Conservation (phyloP, 2,113 vertebrate species). For the Poeciliopsis turrubarensis region DNA sequence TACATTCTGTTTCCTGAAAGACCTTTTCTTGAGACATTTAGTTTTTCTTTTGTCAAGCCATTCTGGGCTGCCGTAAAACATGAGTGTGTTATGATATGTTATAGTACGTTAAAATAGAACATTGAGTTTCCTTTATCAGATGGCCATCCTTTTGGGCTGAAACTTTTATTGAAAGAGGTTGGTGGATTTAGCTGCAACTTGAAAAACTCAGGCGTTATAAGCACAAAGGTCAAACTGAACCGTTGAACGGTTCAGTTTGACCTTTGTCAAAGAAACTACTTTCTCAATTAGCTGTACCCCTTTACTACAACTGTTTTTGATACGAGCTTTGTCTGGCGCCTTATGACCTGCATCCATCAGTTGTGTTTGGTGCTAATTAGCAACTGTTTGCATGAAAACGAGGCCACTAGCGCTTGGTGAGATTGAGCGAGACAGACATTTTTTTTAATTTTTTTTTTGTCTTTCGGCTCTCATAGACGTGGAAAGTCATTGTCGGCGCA, state of each 20-base stretch:
- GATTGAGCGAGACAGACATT: neutral
- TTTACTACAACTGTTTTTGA: no score
- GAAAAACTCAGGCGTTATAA: conserved; percentile 2
- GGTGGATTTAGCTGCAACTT: neutral
- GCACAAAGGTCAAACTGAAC: no score
- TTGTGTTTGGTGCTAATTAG: conserved; percentile 7
- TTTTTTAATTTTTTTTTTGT: neutral
- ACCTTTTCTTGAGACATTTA: neutral
- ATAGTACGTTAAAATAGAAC: neutral
- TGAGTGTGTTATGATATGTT: neutral
- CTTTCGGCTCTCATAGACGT: neutral
- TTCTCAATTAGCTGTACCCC: no score
- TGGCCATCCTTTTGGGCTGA: neutral
- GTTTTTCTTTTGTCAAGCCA: neutral
- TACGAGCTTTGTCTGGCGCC: neutral
- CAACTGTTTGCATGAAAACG: neutral
- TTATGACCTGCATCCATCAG: neutral
- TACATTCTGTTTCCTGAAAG: neutral
- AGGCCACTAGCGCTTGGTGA: neutral
- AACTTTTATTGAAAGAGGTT: neutral
- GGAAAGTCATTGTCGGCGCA: conserved; percentile 7
- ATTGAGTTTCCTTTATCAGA: neutral
- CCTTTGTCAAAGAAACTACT: no score
- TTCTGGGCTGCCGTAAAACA: neutral
- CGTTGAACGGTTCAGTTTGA: no score